These are phyloP conservation scores for Albula glossodonta DNA, from an alignment of 2,113 vertebrate genomes.

Conservation along the genomic window DNA sequence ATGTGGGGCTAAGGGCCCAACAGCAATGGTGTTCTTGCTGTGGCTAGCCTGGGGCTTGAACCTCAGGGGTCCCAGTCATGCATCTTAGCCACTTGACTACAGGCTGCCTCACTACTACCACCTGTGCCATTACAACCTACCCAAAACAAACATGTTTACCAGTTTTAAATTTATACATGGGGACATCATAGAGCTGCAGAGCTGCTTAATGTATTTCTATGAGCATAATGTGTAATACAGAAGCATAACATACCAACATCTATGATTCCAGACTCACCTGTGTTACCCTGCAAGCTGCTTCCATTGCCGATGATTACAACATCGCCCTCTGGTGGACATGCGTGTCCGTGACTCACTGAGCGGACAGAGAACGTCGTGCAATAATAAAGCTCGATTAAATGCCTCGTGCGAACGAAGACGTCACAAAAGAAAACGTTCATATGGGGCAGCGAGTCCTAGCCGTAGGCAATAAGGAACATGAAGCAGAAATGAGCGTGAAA, in stretches of 20 bases:
- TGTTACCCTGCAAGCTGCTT: background rate
- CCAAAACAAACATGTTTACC: background rate
- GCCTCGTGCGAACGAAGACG: background rate
- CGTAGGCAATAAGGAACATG: too few relatives aligned
- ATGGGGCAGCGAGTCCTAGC: background rate
- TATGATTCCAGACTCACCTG: background rate
- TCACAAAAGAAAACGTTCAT: background rate
- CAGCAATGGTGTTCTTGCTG: too few relatives aligned
- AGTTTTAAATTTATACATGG: too few relatives aligned
- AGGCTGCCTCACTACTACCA: background rate
- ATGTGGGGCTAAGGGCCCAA: too few relatives aligned
- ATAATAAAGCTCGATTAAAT: background rate
- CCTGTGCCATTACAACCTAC: background rate
- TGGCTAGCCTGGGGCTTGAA: too few relatives aligned
- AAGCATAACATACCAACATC: background rate
- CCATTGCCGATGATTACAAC: background rate
- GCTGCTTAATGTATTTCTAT: background rate
- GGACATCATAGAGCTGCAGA: too few relatives aligned
- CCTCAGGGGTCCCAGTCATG: too few relatives aligned
- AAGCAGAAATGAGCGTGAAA: background rate
- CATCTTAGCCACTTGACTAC: too few relatives aligned
- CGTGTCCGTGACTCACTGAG: background rate
- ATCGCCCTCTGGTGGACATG: constrained; percentile 17
- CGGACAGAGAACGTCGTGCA: background rate
- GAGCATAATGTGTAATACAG: background rate